Evolutionary conservation across 2,113 vertebrate genomes (phyloP).

Genomic region (Boleophthalmus pectinirostris): DNA sequence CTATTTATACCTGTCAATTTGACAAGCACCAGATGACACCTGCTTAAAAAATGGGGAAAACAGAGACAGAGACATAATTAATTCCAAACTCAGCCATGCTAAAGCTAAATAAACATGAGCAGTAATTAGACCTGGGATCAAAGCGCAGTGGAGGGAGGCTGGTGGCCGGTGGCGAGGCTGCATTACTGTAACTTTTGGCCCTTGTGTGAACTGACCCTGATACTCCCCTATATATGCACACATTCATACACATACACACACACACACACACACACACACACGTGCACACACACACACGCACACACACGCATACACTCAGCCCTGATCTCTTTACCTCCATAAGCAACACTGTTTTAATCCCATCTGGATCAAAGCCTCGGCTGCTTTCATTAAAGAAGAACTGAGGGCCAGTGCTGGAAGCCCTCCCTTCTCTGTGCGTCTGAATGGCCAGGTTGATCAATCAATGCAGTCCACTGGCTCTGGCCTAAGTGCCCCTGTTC

Average conservation of each 20-base stretch:
- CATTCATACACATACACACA: background rate
- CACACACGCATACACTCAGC: conserved; percentile 5
- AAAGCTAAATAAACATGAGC: conserved; percentile 18
- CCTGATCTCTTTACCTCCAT: conserved; percentile 63
- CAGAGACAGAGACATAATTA: conserved; percentile 9
- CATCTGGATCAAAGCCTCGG: conserved; percentile 73
- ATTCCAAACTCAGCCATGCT: conserved; percentile 1
- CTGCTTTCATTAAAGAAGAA: conserved; percentile 74
- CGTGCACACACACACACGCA: too few relatives aligned
- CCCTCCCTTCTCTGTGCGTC: conserved; percentile 54
- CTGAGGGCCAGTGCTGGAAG: conserved; percentile 41
- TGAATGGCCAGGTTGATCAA: conserved; percentile 68
- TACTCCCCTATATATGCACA: background rate
- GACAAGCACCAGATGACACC: background rate
- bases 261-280: background rate
- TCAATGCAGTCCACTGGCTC: conserved; percentile 59
- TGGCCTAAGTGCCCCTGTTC: conserved; percentile 56
- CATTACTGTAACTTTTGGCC: conserved; percentile 1
- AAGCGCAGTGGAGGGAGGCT: conserved; percentile 1
- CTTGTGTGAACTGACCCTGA: conserved; percentile 25
- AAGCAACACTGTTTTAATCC: conserved; percentile 74
- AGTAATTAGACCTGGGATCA: conserved; percentile 35
- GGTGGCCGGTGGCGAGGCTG: conserved; percentile 13
- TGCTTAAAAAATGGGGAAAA: conserved; percentile 8
- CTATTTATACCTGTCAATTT: background rate